A percentile compares a stretch with the other conserved stretches of the same genome.
phyloP scores from a whole-genome alignment of 2,797 vertebrate species.

The Brachyalestes nurse region DNA sequence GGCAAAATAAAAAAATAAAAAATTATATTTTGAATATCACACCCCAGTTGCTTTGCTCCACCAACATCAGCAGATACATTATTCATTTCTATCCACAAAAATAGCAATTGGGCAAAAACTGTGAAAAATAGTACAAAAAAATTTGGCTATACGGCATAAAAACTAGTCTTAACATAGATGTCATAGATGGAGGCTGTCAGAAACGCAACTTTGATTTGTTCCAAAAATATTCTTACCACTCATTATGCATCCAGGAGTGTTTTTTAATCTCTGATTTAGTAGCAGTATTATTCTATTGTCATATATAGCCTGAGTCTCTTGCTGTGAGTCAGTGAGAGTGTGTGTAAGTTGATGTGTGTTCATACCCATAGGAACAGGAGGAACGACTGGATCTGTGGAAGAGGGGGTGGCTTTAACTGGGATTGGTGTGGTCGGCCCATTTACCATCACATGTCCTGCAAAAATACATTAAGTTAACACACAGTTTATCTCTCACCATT shows the following conservation, averaged over 20 bases:
- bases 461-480: not conserved
- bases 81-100: too few relatives aligned
- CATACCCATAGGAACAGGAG: conserved; percentile 82
- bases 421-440: conserved; percentile 90
- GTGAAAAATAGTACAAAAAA: too few relatives aligned
- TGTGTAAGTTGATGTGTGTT: conserved; percentile 23
- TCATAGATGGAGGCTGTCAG: not conserved
- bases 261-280: not conserved
- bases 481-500: not conserved
- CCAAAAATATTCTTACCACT: not conserved
- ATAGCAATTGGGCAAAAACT: too few relatives aligned
- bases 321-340: not conserved
- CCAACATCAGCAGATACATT: too few relatives aligned
- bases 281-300: not conserved
- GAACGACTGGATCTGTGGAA: conserved; percentile 80
- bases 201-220: not conserved
- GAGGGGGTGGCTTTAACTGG: conserved; percentile 89
- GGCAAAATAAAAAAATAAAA: too few relatives aligned
- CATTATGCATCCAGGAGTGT: not conserved
- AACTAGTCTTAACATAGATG: too few relatives aligned
- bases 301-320: not conserved
- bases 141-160: too few relatives aligned
- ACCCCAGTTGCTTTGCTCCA: too few relatives aligned
- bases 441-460: conserved; percentile 92
- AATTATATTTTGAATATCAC: too few relatives aligned